phyloP scores from a whole-genome alignment of 2,888 invertebrate species.

The Tetramorium bicarinatum region DNA sequence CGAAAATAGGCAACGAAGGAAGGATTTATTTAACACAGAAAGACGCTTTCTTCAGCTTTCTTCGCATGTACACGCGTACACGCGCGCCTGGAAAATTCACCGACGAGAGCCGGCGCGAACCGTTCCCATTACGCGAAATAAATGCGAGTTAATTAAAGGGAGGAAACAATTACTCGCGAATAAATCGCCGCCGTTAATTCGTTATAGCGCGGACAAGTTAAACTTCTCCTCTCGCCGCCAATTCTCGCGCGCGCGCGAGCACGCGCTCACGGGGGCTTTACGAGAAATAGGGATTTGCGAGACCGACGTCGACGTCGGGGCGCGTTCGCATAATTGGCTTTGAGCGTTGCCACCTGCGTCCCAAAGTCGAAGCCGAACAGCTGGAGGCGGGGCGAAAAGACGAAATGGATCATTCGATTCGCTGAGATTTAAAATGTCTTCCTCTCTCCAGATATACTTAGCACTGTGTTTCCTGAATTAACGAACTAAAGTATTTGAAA shows the following conservation, averaged over 20 bases:
- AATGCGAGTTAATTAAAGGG: slow-evolving; percentile 86
- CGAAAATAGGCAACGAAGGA: background rate
- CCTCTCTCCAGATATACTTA: slow-evolving; percentile 28
- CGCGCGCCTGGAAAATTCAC: slow-evolving; percentile 57
- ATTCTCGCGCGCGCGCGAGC: slow-evolving; percentile 41
- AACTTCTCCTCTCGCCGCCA: slow-evolving; percentile 76
- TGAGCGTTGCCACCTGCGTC: slow-evolving; percentile 86
- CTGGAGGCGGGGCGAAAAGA: slow-evolving; percentile 38
- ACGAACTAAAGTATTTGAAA: background rate
- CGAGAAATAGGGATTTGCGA: slow-evolving; percentile 81
- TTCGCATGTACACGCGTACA: background rate
- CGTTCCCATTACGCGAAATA: slow-evolving; percentile 84
- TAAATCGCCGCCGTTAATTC: slow-evolving; percentile 85
- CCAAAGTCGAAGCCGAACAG: slow-evolving; percentile 61
- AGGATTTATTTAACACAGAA: slow-evolving; percentile 18
- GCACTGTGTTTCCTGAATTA: background rate
- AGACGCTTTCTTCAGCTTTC: slow-evolving; percentile 18
- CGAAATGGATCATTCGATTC: slow-evolving; percentile 51
- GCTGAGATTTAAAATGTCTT: slow-evolving; percentile 17
- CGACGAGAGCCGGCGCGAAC: slow-evolving; percentile 68
- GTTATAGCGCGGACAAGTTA: slow-evolving; percentile 85
- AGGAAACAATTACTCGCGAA: slow-evolving; percentile 84
- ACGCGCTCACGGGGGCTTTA: slow-evolving; percentile 34
- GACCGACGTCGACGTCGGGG: slow-evolving; percentile 81
- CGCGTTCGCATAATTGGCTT: slow-evolving; percentile 86